Evolutionary conservation across 2,888 invertebrate genomes (phyloP).

Genomic region (Nephrocerus scutellatus): DNA sequence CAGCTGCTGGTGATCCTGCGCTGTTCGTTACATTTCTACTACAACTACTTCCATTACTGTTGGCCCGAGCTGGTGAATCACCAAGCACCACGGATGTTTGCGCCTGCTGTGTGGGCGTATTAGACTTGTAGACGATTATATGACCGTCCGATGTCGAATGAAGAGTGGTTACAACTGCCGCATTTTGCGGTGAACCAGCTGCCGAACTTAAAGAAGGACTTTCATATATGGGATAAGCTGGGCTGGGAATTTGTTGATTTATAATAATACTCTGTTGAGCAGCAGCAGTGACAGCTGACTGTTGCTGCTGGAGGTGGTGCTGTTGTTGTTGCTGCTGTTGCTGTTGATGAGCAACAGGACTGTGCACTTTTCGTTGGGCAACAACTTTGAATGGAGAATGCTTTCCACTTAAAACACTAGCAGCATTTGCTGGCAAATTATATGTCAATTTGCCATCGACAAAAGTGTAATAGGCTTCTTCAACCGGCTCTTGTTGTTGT

Average conservation of each 20-base stretch:
- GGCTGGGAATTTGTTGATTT: slow-evolving; percentile 72
- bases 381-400: slow-evolving; percentile 16
- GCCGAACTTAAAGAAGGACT: slow-evolving; percentile 54
- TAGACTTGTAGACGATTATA: slow-evolving; percentile 43
- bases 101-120: slow-evolving; percentile 23
- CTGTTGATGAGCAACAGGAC: slow-evolving; percentile 14
- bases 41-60: slow-evolving; percentile 29
- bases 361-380: slow-evolving; percentile 20
- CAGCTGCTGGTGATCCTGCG: slow-evolving; percentile 48
- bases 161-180: slow-evolving; percentile 33
- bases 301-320: slow-evolving; percentile 25
- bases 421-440: slow-evolving; percentile 22
- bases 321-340: slow-evolving; percentile 32
- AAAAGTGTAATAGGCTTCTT: slow-evolving; percentile 26
- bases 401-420: slow-evolving; percentile 14
- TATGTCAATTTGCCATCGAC: slow-evolving; percentile 27
- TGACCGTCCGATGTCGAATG: slow-evolving; percentile 35
- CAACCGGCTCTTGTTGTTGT: slow-evolving; percentile 29
- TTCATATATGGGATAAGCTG: slow-evolving; percentile 77
- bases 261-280: too few species aligned
- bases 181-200: slow-evolving; percentile 35
- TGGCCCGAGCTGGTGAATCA: slow-evolving; percentile 34
- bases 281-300: too few species aligned
- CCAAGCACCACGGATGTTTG: slow-evolving; percentile 20
- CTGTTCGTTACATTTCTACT: slow-evolving; percentile 20